Percentiles rank a stretch among this genome's conserved stretches.
These are phyloP conservation scores for Mormyrus lacerda DNA, from an alignment of 2,113 vertebrate genomes.

Conservation along the genomic window DNA sequence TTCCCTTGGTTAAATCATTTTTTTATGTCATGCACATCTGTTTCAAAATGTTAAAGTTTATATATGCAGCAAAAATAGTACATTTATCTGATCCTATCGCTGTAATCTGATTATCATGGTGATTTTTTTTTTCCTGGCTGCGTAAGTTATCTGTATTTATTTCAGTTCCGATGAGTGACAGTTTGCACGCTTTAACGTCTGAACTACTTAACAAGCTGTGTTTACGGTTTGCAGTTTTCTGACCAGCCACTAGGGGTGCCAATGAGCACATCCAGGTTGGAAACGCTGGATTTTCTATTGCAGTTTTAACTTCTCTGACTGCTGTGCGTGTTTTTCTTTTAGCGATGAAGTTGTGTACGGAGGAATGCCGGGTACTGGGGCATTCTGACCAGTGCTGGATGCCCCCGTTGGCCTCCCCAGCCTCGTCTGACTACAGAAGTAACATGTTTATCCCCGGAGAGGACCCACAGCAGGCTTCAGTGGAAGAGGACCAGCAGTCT, in stretches of 20 bases:
- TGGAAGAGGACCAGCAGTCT: slow-evolving; percentile 61
- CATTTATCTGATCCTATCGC: background rate
- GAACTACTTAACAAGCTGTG: background rate
- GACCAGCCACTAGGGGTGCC: background rate
- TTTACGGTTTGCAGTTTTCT: background rate
- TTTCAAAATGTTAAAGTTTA: background rate
- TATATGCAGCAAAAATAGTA: background rate
- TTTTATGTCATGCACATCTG: background rate
- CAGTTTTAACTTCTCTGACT: background rate
- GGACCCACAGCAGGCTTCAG: slow-evolving; percentile 58
- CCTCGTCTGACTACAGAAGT: slow-evolving; percentile 80
- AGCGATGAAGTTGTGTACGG: slow-evolving; percentile 91
- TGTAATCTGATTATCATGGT: background rate
- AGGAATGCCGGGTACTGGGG: slow-evolving; percentile 88
- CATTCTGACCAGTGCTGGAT: slow-evolving; percentile 99
- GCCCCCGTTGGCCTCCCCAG: slow-evolving; percentile 77
- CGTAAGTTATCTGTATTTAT: background rate
- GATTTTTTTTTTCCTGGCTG: background rate
- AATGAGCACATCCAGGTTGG: background rate
- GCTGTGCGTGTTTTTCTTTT: slow-evolving; percentile 12
- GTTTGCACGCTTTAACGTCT: background rate
- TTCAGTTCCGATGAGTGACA: background rate
- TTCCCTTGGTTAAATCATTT: background rate
- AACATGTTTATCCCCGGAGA: slow-evolving; percentile 95
- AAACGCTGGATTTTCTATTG: background rate